Evolutionary conservation across 2,797 vertebrate genomes (phyloP), one percentile per base, ranked within the genome.

Genomic region (Scolopax rusticola): DNA sequence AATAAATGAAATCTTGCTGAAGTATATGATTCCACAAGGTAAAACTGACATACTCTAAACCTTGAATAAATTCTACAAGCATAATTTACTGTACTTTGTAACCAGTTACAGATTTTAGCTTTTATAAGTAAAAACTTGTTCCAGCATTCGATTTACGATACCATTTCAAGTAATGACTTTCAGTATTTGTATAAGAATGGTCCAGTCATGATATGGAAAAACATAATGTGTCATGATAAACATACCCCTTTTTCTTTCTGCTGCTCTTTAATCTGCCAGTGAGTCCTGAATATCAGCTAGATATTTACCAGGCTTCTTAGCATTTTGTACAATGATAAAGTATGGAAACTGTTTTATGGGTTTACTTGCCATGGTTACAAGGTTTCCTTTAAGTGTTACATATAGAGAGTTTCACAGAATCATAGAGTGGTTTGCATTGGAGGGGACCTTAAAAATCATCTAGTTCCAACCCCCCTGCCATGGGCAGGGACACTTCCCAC

Each of bases 21-120:
- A 96, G 40, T 40, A 88, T 90, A 92, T 87, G 50, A 77, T 67
- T 41, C 53, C 84, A 93, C 57, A 95, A 96, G 90, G 89, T 90
- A 96, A 96, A 97, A 93, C n/a, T 77, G 80, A 67, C 24, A 95
- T 50, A 83, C 53, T 88, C 43, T 76, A 96, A 95, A 80, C 13
- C 32, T 78, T 90, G 28, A 74, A 94, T 83, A 95, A 94, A 64
- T 84, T 59, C 80, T 83, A 82, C 54, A 97, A 93, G 57, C 86
- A 76, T 53, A 67, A 86, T 32, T 61, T 84, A 51, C 27, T 54
- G 5, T 51, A 27, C 6, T 69, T 90, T 23, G 21, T 38, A 67
- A 87, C 11, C 13, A 59, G 11, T 28, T 86, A 69, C 15, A 93
- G 6, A 4, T 87, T 90, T 87, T 56, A 56, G 21, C 24, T 75